phyloP scores from a whole-genome alignment of 2,797 vertebrate genomes.

The Columba guinea region DNA sequence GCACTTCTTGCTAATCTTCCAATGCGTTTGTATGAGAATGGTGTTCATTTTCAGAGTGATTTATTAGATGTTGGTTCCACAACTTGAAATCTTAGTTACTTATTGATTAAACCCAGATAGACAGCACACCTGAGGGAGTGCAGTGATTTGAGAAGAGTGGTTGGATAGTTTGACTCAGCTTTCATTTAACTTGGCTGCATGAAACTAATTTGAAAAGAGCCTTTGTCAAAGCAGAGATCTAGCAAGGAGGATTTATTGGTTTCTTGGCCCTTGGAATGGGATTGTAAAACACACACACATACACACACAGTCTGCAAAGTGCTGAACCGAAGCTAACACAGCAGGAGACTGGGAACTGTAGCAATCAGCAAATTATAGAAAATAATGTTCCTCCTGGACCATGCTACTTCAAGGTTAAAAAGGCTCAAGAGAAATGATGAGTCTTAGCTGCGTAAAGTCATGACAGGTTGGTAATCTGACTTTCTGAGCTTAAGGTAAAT shows the following conservation, averaged over 20 bases:
- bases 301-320: background rate
- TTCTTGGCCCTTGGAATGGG: background rate
- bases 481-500: background rate
- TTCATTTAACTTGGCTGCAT: background rate
- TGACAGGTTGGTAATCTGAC: background rate
- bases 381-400: background rate
- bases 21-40: background rate
- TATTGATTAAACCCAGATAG: background rate
- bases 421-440: background rate
- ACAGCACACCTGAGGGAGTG: background rate
- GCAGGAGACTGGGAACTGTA: background rate
- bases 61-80: background rate
- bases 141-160: background rate
- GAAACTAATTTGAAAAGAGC: background rate
- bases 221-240: background rate
- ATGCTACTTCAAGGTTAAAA: background rate
- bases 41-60: background rate
- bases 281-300: background rate
- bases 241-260: background rate
- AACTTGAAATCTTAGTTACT: background rate
- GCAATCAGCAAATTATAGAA: background rate
- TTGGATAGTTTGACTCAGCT: background rate
- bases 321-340: background rate
- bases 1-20: no score
- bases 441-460: background rate